Evolutionary conservation across 1,140 invertebrate species (phyloP).

Genomic region (Mycetomoellerius zeteki): DNA sequence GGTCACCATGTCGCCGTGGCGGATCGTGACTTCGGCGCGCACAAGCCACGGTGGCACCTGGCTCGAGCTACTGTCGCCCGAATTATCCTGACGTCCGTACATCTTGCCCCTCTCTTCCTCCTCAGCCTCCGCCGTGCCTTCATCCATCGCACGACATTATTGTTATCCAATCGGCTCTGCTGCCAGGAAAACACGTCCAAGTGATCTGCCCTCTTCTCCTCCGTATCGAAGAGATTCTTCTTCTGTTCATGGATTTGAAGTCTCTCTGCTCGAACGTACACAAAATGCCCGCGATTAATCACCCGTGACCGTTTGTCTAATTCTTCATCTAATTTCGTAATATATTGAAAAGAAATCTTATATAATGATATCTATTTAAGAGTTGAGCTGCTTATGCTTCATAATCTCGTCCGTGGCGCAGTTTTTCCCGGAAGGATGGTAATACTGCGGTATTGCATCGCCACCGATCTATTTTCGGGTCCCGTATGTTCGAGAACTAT

Average conservation of each 20-base stretch:
- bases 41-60: constrained; percentile 88
- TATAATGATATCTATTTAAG: constrained; percentile 44
- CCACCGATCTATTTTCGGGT: constrained; percentile 70
- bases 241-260: constrained; percentile 66
- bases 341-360: constrained; percentile 30
- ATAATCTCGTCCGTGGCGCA: constrained; percentile 17
- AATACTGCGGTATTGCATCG: constrained; percentile 68
- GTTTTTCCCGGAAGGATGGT: constrained; percentile 66
- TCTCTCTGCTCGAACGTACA: constrained; percentile 31
- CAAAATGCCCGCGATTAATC: constrained; percentile 18
- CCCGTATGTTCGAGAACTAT: constrained; percentile 51
- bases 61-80: constrained; percentile 42
- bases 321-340: neutral
- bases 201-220: neutral
- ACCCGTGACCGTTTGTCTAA: neutral
- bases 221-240: constrained; percentile 39
- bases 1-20: constrained; percentile 78
- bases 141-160: constrained; percentile 71
- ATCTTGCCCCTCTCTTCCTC: constrained; percentile 57
- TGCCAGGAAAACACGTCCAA: constrained; percentile 19
- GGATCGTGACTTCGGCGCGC: constrained; percentile 89
- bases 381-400: constrained; percentile 3
- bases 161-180: constrained; percentile 32
- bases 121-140: constrained; percentile 65
- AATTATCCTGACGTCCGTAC: constrained; percentile 70